phyloP scores from a whole-genome alignment of 1,140 invertebrate genomes.

The Eciton burchellii region DNA sequence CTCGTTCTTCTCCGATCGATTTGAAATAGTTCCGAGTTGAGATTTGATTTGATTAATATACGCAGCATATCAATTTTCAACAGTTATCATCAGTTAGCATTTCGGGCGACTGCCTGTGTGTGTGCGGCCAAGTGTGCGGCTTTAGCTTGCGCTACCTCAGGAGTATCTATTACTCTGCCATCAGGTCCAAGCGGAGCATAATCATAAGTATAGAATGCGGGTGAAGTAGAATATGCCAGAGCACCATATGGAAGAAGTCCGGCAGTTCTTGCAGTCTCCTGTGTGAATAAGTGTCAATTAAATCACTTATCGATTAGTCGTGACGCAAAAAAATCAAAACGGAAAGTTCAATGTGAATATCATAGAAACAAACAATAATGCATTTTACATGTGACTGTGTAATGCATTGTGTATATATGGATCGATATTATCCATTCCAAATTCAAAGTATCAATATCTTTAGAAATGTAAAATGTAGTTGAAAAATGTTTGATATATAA shows the following conservation, averaged over 20 bases:
- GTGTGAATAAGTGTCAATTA: constrained; percentile 23
- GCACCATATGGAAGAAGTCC: constrained; percentile 79
- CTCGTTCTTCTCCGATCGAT: background rate
- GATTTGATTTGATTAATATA: constrained; percentile 30
- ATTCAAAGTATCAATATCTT: background rate
- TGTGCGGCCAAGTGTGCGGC: constrained; percentile 86
- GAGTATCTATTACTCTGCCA: constrained; percentile 77
- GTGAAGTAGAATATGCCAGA: constrained; percentile 76
- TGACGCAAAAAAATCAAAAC: background rate
- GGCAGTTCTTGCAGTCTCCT: constrained; percentile 78
- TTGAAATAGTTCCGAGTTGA: background rate
- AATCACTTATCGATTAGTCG: background rate
- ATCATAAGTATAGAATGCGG: constrained; percentile 84
- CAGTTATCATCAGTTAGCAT: constrained; percentile 7
- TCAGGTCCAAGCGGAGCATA: constrained; percentile 75
- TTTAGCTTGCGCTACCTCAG: constrained; percentile 86
- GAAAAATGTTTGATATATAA: background rate
- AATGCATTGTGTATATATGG: background rate
- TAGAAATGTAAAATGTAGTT: background rate
- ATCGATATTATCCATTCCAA: background rate
- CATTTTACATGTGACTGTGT: background rate
- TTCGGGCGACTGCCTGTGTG: constrained; percentile 81
- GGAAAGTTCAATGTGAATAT: background rate
- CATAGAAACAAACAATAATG: background rate
- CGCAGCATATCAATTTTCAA: background rate